Percentiles rank a stretch among this genome's conserved stretches.
These are phyloP conservation scores for Anguilla pacifica DNA, from an alignment of 2,797 vertebrate genomes.

Conservation along the genomic window DNA sequence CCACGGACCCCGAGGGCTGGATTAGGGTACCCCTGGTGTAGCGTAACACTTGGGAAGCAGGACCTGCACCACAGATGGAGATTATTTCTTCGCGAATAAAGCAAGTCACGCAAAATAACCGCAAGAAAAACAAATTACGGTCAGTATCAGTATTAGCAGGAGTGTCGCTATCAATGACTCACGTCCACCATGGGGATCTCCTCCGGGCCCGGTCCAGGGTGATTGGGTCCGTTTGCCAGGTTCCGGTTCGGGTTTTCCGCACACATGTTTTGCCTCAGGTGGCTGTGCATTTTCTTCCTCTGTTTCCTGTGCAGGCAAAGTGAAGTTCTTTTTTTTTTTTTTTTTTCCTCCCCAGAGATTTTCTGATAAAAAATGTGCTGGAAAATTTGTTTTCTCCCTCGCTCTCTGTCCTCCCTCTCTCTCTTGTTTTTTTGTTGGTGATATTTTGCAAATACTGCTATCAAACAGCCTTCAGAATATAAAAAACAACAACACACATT, in stretches of 20 bases:
- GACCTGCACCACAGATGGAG: not conserved
- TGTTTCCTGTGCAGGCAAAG: constrained; percentile 79
- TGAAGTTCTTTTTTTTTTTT: too few relatives aligned
- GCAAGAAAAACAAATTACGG: not conserved
- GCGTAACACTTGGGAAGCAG: not conserved
- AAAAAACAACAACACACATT: not conserved
- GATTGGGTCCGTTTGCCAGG: constrained; percentile 88
- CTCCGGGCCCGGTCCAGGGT: constrained; percentile 81
- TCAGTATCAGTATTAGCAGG: not conserved
- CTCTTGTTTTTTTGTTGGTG: not conserved
- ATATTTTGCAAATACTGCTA: not conserved
- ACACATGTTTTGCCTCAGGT: constrained; percentile 91
- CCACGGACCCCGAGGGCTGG: not conserved
- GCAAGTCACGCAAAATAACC: not conserved
- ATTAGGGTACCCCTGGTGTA: not conserved
- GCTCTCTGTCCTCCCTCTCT: not conserved
- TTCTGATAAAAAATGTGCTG: not conserved
- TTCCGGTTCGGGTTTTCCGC: constrained; percentile 88
- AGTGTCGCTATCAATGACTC: constrained; percentile 62
- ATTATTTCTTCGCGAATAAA: not conserved
- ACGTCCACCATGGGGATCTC: constrained; percentile 95
- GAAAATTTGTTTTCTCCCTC: not conserved
- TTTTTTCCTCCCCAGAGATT: not conserved
- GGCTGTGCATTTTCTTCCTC: constrained; percentile 91
- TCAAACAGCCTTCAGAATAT: not conserved